phyloP scores from a whole-genome alignment of 92 coral and sea anemone genomes.

The Scolanthus callimorphus region DNA sequence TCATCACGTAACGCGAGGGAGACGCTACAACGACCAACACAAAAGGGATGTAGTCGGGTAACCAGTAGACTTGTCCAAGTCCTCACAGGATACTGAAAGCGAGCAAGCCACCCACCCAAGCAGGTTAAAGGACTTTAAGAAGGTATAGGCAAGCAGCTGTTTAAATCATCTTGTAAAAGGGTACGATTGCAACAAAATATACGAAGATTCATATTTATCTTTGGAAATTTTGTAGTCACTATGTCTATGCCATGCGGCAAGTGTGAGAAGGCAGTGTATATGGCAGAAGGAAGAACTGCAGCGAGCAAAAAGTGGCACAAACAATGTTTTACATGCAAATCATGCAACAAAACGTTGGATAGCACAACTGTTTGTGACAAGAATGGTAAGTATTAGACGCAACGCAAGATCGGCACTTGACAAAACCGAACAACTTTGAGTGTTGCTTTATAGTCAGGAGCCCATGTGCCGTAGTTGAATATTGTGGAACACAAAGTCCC shows the following conservation, averaged over 20 bases:
- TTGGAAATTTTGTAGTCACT: no score
- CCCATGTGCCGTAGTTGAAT: background rate
- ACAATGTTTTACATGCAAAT: conserved; percentile 49
- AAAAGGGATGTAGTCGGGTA: no score
- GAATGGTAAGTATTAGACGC: conserved; percentile 37
- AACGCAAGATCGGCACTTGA: background rate
- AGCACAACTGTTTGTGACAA: conserved; percentile 54
- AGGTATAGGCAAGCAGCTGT: no score
- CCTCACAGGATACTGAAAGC: no score
- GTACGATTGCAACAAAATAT: no score
- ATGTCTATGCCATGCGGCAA: conserved; percentile 41
- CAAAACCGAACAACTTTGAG: background rate
- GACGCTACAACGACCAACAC: no score
- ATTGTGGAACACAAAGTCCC: background rate
- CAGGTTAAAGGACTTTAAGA: no score
- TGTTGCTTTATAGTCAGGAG: background rate
- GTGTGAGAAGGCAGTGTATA: conserved; percentile 67
- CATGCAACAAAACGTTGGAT: conserved; percentile 46
- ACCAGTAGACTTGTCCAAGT: no score
- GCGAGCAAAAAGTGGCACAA: conserved; percentile 69
- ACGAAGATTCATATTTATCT: no score
- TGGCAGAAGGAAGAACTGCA: conserved; percentile 51
- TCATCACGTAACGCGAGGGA: no score
- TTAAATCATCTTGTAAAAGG: no score
- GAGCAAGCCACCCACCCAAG: no score